Evolutionary conservation across 2,113 vertebrate genomes (phyloP).

Genomic region (Verasper variegatus): DNA sequence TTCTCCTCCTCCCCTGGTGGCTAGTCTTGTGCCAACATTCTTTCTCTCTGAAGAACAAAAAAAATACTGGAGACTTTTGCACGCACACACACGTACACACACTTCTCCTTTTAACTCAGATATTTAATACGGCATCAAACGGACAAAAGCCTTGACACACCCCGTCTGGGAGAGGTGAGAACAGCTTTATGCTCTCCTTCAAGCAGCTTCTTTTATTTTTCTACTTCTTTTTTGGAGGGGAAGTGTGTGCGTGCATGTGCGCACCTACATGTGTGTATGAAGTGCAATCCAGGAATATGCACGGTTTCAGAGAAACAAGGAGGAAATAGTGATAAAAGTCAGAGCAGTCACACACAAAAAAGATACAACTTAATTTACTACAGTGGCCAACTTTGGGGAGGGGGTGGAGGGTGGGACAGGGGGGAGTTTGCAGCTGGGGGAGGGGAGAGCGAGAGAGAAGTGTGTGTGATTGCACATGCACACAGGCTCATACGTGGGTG

Average conservation of each 20-base stretch:
- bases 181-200: conserved; percentile 39
- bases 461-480: conserved; percentile 31
- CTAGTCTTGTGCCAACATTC: conserved; percentile 48
- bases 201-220: conserved; percentile 4
- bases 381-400: conserved; percentile 39
- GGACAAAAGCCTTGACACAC: conserved; percentile 66
- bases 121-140: conserved; percentile 65
- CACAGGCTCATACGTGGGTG: conserved; percentile 19
- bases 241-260: conserved; percentile 1
- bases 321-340: conserved; percentile 53
- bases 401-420: background rate
- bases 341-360: background rate
- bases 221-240: background rate
- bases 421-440: conserved; percentile 30
- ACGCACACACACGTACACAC: background rate
- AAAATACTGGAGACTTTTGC: conserved; percentile 34
- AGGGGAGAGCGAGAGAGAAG: conserved; percentile 13
- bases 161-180: conserved; percentile 54
- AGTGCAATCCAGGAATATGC: conserved; percentile 45
- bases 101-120: conserved; percentile 37
- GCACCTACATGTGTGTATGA: conserved; percentile 4
- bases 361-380: conserved; percentile 47
- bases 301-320: conserved; percentile 32
- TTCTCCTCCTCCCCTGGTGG: conserved; percentile 51
- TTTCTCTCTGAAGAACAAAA: conserved; percentile 52